Conservation (phyloP, 1,140 invertebrate species). For the Calephelis nemesis region DNA sequence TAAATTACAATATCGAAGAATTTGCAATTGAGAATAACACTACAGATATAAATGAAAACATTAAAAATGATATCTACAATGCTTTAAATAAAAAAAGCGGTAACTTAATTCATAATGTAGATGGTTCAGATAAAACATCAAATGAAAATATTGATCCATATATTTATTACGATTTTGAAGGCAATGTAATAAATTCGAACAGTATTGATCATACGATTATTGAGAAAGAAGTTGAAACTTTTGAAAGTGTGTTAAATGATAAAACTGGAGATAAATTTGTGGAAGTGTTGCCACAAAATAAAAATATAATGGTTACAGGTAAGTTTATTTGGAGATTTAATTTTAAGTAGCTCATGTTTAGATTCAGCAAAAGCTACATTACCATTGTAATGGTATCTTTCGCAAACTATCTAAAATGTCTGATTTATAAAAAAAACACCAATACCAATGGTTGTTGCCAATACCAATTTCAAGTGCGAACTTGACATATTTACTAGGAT, state of each 20-base stretch:
- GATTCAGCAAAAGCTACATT: too few relatives aligned
- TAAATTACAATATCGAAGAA: slow-evolving; percentile 10
- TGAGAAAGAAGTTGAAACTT: slow-evolving; percentile 40
- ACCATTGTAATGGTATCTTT: too few relatives aligned
- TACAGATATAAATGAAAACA: background rate
- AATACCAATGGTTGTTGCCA: too few relatives aligned
- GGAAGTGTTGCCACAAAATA: slow-evolving; percentile 30
- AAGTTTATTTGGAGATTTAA: slow-evolving; percentile 16
- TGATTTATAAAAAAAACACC: too few relatives aligned
- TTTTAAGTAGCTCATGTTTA: too few relatives aligned
- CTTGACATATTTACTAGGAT: too few relatives aligned
- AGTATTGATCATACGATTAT: slow-evolving; percentile 38
- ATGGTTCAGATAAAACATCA: slow-evolving; percentile 5
- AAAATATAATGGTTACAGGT: slow-evolving; percentile 28
- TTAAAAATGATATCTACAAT: background rate
- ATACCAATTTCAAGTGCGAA: too few relatives aligned
- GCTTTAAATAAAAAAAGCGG: slow-evolving; percentile 10
- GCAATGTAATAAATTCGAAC: slow-evolving; percentile 41
- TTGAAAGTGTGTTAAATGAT: slow-evolving; percentile 28
- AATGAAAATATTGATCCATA: slow-evolving; percentile 25
- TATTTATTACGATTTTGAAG: slow-evolving; percentile 34
- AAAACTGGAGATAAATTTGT: slow-evolving; percentile 17
- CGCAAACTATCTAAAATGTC: too few relatives aligned
- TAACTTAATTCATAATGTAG: background rate
- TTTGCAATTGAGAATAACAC: background rate